Conservation (phyloP, 2,888 invertebrate species). For the Agrotis segetum region DNA sequence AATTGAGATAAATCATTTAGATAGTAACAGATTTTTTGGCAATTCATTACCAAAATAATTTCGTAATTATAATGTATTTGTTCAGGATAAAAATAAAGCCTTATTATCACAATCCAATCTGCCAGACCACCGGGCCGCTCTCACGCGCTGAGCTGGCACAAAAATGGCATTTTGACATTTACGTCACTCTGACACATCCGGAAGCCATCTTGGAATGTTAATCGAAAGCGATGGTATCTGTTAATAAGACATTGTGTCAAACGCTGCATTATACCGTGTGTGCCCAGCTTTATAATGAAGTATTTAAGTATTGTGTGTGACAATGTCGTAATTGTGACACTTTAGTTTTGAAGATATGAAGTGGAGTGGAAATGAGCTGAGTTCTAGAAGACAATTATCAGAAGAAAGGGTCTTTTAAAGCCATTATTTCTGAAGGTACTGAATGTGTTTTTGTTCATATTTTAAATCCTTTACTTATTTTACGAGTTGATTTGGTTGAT, state of each 20-base stretch:
- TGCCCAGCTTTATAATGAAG: conserved; percentile 68
- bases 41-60: background rate
- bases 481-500: background rate
- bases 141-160: conserved; percentile 62
- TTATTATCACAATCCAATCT: conserved; percentile 45
- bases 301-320: conserved; percentile 44
- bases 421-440: background rate
- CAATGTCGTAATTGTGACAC: conserved; percentile 52
- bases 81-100: conserved; percentile 33
- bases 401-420: too few species aligned
- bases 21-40: too few species aligned
- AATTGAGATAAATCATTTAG: too few species aligned
- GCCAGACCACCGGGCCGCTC: conserved; percentile 48
- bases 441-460: background rate
- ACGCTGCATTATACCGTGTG: conserved; percentile 71
- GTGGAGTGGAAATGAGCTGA: conserved; percentile 15
- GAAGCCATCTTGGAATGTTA: conserved; percentile 85
- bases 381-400: background rate
- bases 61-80: conserved; percentile 32
- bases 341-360: conserved; percentile 41
- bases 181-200: conserved; percentile 75
- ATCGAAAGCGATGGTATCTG: conserved; percentile 87
- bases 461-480: too few species aligned
- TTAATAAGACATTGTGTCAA: conserved; percentile 87
- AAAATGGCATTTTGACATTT: conserved; percentile 85